Percentiles rank a stretch among this genome's conserved stretches.
Evolutionary conservation across 2,888 invertebrate genomes (phyloP).

Genomic region (Agrochola lota): DNA sequence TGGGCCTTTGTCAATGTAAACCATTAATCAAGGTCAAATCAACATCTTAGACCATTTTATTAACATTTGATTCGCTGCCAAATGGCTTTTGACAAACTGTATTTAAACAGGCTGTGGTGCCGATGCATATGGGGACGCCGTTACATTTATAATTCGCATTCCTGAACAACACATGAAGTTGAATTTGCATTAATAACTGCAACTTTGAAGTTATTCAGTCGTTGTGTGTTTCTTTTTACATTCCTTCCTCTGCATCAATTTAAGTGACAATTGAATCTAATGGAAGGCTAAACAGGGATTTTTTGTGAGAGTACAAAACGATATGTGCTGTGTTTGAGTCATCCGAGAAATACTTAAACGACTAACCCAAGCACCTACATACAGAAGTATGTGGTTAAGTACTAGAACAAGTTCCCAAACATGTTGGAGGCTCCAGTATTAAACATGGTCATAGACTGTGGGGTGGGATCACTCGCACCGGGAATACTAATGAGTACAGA

Average conservation of each 20-base stretch:
- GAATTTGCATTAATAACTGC: slow-evolving; percentile 56
- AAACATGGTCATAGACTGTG: slow-evolving; percentile 81
- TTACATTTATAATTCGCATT: slow-evolving; percentile 53
- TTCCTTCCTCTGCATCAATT: slow-evolving; percentile 10
- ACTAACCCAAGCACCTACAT: slow-evolving; percentile 72
- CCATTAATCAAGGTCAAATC: slow-evolving; percentile 88
- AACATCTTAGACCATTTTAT: slow-evolving; percentile 75
- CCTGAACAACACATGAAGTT: slow-evolving; percentile 41
- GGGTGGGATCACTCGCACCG: slow-evolving; percentile 74
- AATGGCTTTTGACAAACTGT: slow-evolving; percentile 52
- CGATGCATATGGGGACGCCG: slow-evolving; percentile 32
- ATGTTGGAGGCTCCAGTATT: slow-evolving; percentile 75
- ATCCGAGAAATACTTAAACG: slow-evolving; percentile 71
- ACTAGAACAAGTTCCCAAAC: slow-evolving; percentile 81
- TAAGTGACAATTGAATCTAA: slow-evolving; percentile 33
- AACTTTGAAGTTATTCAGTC: slow-evolving; percentile 38
- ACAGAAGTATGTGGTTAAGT: slow-evolving; percentile 66
- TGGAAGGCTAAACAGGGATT: slow-evolving; percentile 2
- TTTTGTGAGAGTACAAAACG: slow-evolving; percentile 10
- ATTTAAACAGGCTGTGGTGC: slow-evolving; percentile 46
- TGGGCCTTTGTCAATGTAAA: slow-evolving; percentile 83
- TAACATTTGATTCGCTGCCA: slow-evolving; percentile 79
- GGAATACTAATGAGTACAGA: slow-evolving; percentile 85
- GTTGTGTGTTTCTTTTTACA: slow-evolving; percentile 15
- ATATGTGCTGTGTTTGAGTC: slow-evolving; percentile 44